Base-by-base conservation (phyloP, 2,888 invertebrate genomes). In the Agrotis puta region DNA sequence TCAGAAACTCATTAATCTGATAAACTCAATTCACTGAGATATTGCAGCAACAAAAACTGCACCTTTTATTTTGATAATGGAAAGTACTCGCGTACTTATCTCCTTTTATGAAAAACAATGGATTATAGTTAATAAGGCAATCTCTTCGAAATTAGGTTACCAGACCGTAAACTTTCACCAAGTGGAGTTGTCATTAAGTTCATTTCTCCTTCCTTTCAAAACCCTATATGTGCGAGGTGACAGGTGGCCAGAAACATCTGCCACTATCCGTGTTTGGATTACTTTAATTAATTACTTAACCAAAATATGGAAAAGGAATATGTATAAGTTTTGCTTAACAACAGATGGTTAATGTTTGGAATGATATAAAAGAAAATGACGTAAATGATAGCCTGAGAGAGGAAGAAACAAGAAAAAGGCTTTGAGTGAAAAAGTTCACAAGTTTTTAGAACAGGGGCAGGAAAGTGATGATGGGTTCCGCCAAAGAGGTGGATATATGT, bases 191-290 rank as follows among this genome's bases (percentile, higher is more conserved):
- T 13, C 24, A 61, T 51, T 43, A 18, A 62, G 56, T 57, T 47
- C 11, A 68, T 53, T 33, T 7, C 22, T 24, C 18, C 57, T 33
- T 20, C 18, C 57, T 22, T 6, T 48, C 16, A 13, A 73, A 56
- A 43, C 43, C 50, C 20, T 57, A 27, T 43, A 62, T 50, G n/a
- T 57, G 61, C 48, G 20, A 65, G 9, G 53, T 54, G 58, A 53
- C 77, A 77, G 74, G 74, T 81, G 74, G 39, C 39, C 5, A n/a
- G 33, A 33, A 48, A 65, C 69, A 78, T 64, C 68, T 78, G 78
- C 24, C 22, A 16, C 33, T 14, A 20, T 39, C n/a, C 45, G 14
- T 45, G 33, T 57, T 70, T 53, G 53, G 64, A 27, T 62, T 43
- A 24, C 45, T 39, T 50, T 78, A 68, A 64, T 64, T 72, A 48